Conservation (phyloP, 2,888 invertebrate genomes). For the Argyresthia albistria region DNA sequence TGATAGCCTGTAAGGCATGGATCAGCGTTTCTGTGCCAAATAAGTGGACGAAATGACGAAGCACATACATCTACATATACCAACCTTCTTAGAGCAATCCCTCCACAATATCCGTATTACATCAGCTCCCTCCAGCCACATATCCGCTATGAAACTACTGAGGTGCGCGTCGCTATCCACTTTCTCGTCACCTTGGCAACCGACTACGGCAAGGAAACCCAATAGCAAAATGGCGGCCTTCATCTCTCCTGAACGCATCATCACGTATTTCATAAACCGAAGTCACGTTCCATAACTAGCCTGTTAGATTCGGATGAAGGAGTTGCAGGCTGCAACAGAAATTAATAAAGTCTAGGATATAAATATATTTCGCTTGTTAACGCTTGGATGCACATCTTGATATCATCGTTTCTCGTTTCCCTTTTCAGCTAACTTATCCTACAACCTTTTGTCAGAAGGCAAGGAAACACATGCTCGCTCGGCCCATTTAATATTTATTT, state of each 20-base stretch:
- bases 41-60: neutral
- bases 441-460: too few relatives aligned
- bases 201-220: slow-evolving; percentile 15
- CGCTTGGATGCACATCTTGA: too few relatives aligned
- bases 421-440: too few relatives aligned
- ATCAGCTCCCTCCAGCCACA: slow-evolving; percentile 62
- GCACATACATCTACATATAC: neutral
- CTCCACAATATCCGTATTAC: slow-evolving; percentile 58
- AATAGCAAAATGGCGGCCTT: neutral
- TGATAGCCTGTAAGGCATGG: too few relatives aligned
- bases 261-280: slow-evolving; percentile 28
- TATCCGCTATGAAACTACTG: slow-evolving; percentile 53
- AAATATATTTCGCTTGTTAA: too few relatives aligned
- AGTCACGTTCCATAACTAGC: too few relatives aligned
- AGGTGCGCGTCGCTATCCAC: slow-evolving; percentile 44
- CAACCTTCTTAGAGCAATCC: slow-evolving; percentile 63
- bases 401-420: too few relatives aligned
- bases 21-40: neutral
- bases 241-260: slow-evolving; percentile 19
- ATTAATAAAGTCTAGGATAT: neutral
- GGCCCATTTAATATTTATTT: too few relatives aligned
- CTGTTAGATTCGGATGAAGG: neutral
- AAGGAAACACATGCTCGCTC: too few relatives aligned
- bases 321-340: neutral
- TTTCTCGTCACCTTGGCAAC: slow-evolving; percentile 28